These are phyloP conservation scores for Clarias batrachus DNA, from an alignment of 2,113 vertebrate genomes.

Conservation along the genomic window DNA sequence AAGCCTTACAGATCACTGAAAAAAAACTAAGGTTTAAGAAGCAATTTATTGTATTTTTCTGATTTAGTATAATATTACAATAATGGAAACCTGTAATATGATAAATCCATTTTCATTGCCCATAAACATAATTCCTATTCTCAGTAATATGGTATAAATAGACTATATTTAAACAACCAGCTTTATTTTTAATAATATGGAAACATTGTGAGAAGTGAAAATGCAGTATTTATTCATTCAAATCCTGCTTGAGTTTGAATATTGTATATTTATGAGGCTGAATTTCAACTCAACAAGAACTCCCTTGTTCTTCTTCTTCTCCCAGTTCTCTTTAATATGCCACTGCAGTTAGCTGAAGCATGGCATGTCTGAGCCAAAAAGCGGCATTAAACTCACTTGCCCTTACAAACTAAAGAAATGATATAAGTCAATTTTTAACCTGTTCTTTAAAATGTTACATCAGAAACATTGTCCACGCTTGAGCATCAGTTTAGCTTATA, in stretches of 20 bases:
- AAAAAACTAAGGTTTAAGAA: background rate
- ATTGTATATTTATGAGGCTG: conserved; percentile 51
- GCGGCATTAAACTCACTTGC: conserved; percentile 27
- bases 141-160: background rate
- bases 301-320: background rate
- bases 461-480: background rate
- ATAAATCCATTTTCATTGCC: background rate
- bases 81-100: background rate
- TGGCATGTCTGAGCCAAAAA: conserved; percentile 20
- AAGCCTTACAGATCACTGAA: background rate
- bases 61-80: background rate
- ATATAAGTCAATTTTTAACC: conserved; percentile 9
- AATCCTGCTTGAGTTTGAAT: conserved; percentile 47
- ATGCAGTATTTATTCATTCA: conserved; percentile 45
- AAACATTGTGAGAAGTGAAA: conserved; percentile 18
- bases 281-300: background rate
- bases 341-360: background rate
- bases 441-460: background rate
- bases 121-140: background rate
- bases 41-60: background rate
- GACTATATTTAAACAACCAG: conserved; percentile 51
- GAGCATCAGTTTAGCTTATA: background rate
- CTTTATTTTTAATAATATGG: conserved; percentile 45
- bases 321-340: conserved; percentile 21
- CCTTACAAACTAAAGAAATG: conserved; percentile 5